Conservation (phyloP, 2,888 invertebrate genomes). For the Lepetodrilus schrolli region DNA sequence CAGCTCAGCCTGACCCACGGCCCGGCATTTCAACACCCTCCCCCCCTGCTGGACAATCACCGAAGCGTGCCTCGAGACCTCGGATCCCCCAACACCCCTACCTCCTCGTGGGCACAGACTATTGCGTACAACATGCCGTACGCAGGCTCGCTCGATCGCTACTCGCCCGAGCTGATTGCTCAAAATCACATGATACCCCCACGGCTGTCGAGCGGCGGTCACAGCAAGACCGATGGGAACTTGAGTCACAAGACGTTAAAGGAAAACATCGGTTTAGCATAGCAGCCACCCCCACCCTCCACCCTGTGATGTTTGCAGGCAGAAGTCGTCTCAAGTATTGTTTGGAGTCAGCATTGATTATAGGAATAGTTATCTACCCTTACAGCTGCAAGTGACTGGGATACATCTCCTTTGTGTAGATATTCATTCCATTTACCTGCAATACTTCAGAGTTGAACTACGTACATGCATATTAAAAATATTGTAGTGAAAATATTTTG, state of each 20-base stretch:
- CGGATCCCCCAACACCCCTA: constrained; percentile 42
- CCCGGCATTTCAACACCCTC: constrained; percentile 1
- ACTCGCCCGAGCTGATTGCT: constrained; percentile 59
- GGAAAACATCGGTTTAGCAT: constrained; percentile 66
- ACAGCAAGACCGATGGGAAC: constrained; percentile 57
- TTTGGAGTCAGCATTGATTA: background rate
- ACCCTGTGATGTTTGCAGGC: background rate
- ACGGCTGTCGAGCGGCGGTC: constrained; percentile 64
- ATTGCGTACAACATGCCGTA: constrained; percentile 48
- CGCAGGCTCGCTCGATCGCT: constrained; percentile 48
- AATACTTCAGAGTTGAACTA: constrained; percentile 21
- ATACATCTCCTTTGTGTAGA: background rate
- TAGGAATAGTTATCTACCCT: constrained; percentile 13
- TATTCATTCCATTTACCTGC: constrained; percentile 9
- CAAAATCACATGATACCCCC: constrained; percentile 63
- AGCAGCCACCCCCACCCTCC: too few species aligned
- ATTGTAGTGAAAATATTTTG: too few species aligned
- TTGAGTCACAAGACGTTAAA: constrained; percentile 64
- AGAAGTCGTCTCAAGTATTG: constrained; percentile 14
- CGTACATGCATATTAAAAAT: too few species aligned
- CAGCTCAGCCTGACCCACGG: constrained; percentile 43
- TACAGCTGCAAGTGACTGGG: background rate
- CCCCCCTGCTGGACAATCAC: constrained; percentile 50
- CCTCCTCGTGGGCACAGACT: constrained; percentile 54
- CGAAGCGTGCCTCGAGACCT: constrained; percentile 65